These are phyloP conservation scores for Ispidina picta DNA, from an alignment of 2,797 vertebrate genomes.

Conservation along the genomic window DNA sequence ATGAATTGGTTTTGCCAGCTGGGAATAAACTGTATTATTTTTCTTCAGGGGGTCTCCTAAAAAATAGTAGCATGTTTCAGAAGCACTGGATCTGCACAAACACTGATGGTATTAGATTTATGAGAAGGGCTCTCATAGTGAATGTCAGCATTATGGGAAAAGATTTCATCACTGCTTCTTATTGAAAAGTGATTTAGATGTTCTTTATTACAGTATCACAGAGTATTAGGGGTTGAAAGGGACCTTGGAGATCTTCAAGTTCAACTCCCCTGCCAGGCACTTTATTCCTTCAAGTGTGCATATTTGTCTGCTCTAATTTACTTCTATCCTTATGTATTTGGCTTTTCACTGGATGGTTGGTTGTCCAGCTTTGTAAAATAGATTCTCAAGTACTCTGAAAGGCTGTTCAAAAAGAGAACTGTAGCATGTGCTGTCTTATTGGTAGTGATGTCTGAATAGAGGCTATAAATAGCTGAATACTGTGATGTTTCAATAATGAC, in stretches of 20 bases:
- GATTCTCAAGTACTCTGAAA: background rate
- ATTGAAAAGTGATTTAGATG: background rate
- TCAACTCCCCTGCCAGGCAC: no score
- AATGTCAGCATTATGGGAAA: background rate
- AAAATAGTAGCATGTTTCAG: background rate
- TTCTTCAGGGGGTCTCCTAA: background rate
- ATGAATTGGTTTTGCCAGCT: background rate
- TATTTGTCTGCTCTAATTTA: background rate
- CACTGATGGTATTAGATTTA: background rate
- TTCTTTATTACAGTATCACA: background rate
- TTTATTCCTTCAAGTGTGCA: background rate
- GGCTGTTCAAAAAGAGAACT: background rate
- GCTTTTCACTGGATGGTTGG: background rate
- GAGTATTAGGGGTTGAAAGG: no score
- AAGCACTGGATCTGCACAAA: background rate
- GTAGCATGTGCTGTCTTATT: background rate
- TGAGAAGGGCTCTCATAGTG: background rate
- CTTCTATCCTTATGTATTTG: background rate
- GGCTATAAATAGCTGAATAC: constrained; percentile 41
- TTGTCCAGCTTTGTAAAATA: background rate
- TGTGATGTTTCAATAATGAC: background rate
- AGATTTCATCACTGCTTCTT: background rate
- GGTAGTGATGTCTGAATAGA: background rate
- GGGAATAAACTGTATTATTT: background rate
- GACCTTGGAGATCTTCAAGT: no score